phyloP scores from a whole-genome alignment of 2,113 vertebrate genomes.

The Cebus imitator region DNA sequence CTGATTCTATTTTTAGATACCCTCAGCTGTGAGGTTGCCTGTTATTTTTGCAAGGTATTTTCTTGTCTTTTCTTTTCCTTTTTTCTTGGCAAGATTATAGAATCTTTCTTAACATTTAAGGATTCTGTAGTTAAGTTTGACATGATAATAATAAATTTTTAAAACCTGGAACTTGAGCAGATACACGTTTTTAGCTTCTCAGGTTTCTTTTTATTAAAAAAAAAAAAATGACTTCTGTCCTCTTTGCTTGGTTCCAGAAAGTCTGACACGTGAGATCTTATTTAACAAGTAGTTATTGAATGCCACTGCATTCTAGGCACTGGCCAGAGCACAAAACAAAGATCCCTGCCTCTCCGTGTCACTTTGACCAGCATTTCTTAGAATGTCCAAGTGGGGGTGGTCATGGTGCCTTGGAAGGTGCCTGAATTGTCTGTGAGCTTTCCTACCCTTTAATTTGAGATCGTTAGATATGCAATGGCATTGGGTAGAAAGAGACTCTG shows the following conservation, averaged over 20 bases:
- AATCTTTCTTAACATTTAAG: constrained; percentile 47
- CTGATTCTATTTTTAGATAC: constrained; percentile 50
- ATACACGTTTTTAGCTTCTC: not conserved
- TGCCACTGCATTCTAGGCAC: not conserved
- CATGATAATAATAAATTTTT: not conserved
- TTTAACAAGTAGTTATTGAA: not conserved
- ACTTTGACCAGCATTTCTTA: not conserved
- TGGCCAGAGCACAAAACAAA: not conserved
- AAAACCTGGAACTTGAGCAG: constrained; percentile 14
- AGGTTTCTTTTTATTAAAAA: not conserved
- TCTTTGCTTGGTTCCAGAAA: not conserved
- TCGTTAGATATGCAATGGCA: not conserved
- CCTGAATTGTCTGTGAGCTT: not conserved
- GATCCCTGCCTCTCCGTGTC: not conserved
- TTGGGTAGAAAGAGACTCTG: not conserved
- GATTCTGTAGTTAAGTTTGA: constrained; percentile 32
- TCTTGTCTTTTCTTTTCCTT: not conserved
- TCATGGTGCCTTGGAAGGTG: not conserved
- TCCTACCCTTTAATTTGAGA: not conserved
- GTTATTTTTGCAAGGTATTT: not conserved
- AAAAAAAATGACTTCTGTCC: not conserved
- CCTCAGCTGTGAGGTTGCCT: not conserved
- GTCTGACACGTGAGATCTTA: not conserved
- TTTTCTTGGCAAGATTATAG: not conserved
- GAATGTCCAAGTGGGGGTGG: not conserved